Evolutionary conservation across 2,888 invertebrate genomes (phyloP), one percentile per base, ranked within the genome.

Genomic region (Operophtera brumata): DNA sequence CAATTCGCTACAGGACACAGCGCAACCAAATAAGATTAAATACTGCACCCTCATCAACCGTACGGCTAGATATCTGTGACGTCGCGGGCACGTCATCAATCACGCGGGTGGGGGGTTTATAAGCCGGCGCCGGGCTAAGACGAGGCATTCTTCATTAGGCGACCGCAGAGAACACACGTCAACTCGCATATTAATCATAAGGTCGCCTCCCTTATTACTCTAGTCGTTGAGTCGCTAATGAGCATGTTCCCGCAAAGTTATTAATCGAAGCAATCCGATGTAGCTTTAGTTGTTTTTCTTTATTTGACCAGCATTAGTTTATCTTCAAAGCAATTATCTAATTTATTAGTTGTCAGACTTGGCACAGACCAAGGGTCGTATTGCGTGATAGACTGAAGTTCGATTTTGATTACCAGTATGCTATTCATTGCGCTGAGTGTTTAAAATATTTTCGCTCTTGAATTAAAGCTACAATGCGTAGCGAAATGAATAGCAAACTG

Each of bases 41-140:
- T 73, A 75, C 73, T 70, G 77, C 78, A 84, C 82, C 82, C 78
- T 75, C 76, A 76, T 83, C 82, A 79, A 67, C 66, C 65, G 67
- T 65, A 70, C 64, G 68, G 36, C 25, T 30, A 35, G 70, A 70
- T 71, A 73, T 68, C 70, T 64, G 77, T 80, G 82, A 81, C 80
- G 74, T 74, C 65, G 71, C 64, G 70, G 70, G 75, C 67, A 70
- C 80, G 80, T 85, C 84, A 86, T 86, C 86, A 86, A 85, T 87
- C 87, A 86, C 76, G 61, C 57, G 66, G 69, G 61, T 63, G 62
- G 71, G 66, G 69, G 67, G 67, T 76, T 77, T 74, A 80, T 76
- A 75, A 78, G 63, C 66, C 63, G 55, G 66, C 65, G 71, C 72
- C 70, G 63, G 65, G 57, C 68, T 56, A 67, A 73, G 71, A 71